phyloP scores from a whole-genome alignment of 1,140 invertebrate genomes.

The Belonocnema kinseyi region DNA sequence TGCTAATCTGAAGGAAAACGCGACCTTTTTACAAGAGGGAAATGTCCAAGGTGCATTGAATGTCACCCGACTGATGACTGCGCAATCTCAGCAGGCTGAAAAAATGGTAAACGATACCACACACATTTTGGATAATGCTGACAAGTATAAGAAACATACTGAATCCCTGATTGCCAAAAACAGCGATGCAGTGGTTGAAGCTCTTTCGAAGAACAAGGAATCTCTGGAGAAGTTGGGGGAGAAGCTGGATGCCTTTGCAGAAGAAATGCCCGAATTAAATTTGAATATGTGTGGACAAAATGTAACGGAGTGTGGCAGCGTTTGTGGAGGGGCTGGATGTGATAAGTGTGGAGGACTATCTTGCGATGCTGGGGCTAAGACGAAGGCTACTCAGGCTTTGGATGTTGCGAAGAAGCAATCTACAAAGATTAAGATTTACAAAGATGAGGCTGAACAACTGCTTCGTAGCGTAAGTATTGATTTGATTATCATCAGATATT shows the following conservation, averaged over 20 bases:
- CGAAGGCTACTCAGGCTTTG: conserved; percentile 89
- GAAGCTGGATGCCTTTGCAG: conserved; percentile 82
- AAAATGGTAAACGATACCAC: conserved; percentile 78
- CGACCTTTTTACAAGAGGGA: conserved; percentile 93
- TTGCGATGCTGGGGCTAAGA: conserved; percentile 92
- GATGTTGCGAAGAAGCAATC: conserved; percentile 90
- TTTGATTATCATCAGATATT: conserved; percentile 2
- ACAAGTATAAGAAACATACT: conserved; percentile 87
- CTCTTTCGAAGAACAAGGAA: conserved; percentile 82
- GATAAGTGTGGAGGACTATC: conserved; percentile 92
- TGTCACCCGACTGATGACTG: conserved; percentile 88
- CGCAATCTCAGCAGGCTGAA: conserved; percentile 82
- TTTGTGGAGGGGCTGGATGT: conserved; percentile 97
- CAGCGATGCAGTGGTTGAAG: conserved; percentile 82
- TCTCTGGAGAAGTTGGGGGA: conserved; percentile 80
- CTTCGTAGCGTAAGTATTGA: conserved; percentile 77
- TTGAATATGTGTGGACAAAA: conserved; percentile 91
- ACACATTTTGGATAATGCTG: conserved; percentile 82
- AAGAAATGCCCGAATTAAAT: conserved; percentile 90
- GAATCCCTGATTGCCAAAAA: conserved; percentile 87
- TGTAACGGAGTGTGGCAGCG: conserved; percentile 89
- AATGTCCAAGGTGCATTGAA: conserved; percentile 96
- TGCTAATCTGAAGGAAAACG: conserved; percentile 86
- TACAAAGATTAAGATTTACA: conserved; percentile 86
- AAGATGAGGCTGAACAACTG: conserved; percentile 85